Conservation (phyloP, 2,797 vertebrate genomes). For the Linurgus olivaceus region DNA sequence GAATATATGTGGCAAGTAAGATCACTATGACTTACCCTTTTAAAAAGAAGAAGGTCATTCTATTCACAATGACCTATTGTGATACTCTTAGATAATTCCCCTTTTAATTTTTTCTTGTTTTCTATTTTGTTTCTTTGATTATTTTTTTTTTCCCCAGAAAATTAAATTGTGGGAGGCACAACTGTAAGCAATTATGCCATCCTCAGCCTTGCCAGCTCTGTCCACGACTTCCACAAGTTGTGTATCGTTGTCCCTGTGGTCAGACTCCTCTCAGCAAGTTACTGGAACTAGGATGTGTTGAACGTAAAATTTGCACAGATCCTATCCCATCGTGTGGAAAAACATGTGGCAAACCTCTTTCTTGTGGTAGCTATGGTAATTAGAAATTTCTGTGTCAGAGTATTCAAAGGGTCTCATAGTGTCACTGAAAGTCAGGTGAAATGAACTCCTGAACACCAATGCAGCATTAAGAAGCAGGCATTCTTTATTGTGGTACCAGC, state of each 20-base stretch:
- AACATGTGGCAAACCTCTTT: conserved; percentile 90
- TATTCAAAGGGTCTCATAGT: background rate
- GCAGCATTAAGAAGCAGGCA: no score
- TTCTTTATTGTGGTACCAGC: rapidly evolving
- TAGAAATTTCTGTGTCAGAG: background rate
- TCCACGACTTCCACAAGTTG: conserved; percentile 83
- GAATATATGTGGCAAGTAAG: conserved; percentile 92
- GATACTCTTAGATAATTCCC: background rate
- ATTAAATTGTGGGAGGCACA: conserved; percentile 89
- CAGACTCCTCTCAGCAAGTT: conserved; percentile 92
- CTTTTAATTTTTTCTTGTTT: background rate
- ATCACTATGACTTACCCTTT: background rate
- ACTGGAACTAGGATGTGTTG: conserved; percentile 87
- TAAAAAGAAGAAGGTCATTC: background rate
- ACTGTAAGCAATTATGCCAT: conserved; percentile 88
- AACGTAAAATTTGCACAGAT: conserved; percentile 88
- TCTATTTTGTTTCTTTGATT: background rate
- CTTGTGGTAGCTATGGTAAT: conserved; percentile 91
- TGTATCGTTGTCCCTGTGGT: conserved; percentile 88
- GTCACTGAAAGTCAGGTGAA: rapidly evolving
- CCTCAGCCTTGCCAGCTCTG: conserved; percentile 86
- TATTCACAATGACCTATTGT: background rate
- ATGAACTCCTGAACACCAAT: background rate
- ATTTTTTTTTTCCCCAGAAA: conserved; percentile 73
- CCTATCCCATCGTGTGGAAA: conserved; percentile 93